A percentile compares a stretch with the other conserved stretches of the same genome.
Evolutionary conservation across 2,113 vertebrate genomes (phyloP).

Genomic region (Tor tambroides): DNA sequence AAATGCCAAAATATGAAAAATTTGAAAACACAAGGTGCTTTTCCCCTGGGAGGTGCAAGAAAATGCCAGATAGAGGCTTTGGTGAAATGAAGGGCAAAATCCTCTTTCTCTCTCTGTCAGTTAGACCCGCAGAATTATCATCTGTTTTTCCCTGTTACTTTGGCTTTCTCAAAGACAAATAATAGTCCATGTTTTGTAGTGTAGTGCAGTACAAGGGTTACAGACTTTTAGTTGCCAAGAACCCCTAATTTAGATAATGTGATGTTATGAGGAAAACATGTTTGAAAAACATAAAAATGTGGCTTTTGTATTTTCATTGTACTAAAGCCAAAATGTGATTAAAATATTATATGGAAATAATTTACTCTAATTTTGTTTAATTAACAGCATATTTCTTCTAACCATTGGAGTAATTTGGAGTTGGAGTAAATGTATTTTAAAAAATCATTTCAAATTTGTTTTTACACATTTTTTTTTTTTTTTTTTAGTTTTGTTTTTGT

Average conservation of each 20-base stretch:
- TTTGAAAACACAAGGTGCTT: conserved; percentile 48
- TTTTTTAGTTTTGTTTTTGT: too few relatives aligned
- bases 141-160: background rate
- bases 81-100: background rate
- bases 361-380: background rate
- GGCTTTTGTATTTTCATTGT: background rate
- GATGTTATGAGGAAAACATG: background rate
- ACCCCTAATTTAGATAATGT: background rate
- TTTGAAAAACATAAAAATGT: background rate
- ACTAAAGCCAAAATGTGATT: background rate
- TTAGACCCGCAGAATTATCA: background rate
- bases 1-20: conserved; percentile 52
- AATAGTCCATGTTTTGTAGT: background rate
- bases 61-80: conserved; percentile 16
- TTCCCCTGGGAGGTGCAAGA: conserved; percentile 29
- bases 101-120: background rate
- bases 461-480: too few relatives aligned
- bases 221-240: background rate
- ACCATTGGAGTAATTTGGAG: background rate
- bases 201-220: background rate
- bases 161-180: background rate
- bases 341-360: background rate
- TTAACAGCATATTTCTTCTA: background rate
- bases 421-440: background rate
- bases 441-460: background rate